Conservation (phyloP, 2,888 invertebrate species). For the Gymnoscelis rufifasciata region DNA sequence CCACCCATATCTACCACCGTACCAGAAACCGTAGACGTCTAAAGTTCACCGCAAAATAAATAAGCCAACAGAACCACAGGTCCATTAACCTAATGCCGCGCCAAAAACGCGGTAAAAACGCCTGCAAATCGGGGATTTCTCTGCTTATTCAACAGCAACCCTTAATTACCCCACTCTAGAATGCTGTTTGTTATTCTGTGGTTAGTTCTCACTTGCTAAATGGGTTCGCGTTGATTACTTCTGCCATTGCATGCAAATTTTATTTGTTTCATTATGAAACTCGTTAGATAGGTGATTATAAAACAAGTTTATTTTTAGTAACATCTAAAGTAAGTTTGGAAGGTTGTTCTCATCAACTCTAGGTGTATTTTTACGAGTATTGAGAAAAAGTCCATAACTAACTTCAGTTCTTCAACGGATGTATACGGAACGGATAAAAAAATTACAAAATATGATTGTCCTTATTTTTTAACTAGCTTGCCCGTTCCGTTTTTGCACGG, state of each 20-base stretch:
- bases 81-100: conserved; percentile 5
- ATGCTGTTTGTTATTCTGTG: conserved; percentile 3
- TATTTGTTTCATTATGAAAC: not conserved
- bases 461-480: no score
- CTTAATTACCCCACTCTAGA: conserved; percentile 2
- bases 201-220: conserved; percentile 36
- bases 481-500: no score
- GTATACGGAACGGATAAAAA: no score
- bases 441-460: no score
- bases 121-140: conserved; percentile 2
- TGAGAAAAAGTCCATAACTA: no score
- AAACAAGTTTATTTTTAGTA: not conserved
- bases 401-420: no score
- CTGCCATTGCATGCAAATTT: conserved; percentile 35
- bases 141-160: conserved; percentile 3
- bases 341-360: no score
- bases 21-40: no score
- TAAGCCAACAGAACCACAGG: not conserved
- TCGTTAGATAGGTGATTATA: not conserved
- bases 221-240: conserved; percentile 41
- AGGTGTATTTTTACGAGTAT: no score
- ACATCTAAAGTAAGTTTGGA: not conserved
- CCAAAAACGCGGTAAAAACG: conserved; percentile 7
- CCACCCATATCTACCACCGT: no score
- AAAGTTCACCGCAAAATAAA: not conserved